Conservation (phyloP, 2,113 vertebrate genomes). For the Patagioenas fasciata region DNA sequence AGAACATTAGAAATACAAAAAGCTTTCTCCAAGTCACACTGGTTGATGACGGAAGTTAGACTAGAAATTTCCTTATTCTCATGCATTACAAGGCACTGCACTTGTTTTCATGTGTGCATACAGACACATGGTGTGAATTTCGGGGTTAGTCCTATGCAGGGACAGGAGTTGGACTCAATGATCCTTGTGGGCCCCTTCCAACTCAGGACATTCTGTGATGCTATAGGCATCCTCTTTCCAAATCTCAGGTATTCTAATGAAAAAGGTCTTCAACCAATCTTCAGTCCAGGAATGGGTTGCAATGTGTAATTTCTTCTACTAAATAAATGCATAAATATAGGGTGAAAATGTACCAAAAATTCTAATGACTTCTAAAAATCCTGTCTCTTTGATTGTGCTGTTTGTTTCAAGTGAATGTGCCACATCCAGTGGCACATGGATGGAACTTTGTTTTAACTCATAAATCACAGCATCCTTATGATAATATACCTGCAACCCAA, state of each 20-base stretch:
- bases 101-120: not conserved
- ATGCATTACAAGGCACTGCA: accelerated
- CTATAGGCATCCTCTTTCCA: not conserved
- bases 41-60: accelerated
- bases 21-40: not conserved
- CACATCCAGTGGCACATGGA: not conserved
- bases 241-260: not conserved
- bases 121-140: too few species aligned
- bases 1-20: not conserved
- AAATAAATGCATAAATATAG: not conserved
- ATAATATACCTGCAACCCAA: not conserved
- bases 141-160: too few species aligned
- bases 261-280: not conserved
- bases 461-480: not conserved
- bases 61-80: not conserved
- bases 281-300: not conserved
- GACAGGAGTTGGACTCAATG: too few species aligned
- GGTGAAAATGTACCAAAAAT: not conserved
- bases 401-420: not conserved
- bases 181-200: too few species aligned
- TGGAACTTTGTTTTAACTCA: not conserved
- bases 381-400: not conserved
- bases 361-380: not conserved
- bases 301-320: not conserved
- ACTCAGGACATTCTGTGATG: too few species aligned